These are phyloP conservation scores for Cephonodes hylas DNA, from an alignment of 2,888 invertebrate genomes.

Conservation along the genomic window DNA sequence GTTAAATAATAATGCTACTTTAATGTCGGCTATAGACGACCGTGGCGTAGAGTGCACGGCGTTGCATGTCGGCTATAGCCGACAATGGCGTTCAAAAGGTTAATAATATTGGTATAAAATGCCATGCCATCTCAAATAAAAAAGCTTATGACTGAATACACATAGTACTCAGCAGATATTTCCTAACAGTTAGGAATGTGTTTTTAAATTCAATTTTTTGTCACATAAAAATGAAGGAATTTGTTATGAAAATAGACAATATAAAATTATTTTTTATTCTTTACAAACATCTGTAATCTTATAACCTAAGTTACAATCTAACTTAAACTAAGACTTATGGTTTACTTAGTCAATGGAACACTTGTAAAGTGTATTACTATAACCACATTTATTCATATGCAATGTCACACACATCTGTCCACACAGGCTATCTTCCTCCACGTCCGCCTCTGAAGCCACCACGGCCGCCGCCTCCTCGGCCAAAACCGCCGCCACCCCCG, in stretches of 20 bases:
- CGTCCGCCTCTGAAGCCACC: constrained; percentile 31
- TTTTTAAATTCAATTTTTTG: too few species aligned
- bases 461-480: constrained; percentile 44
- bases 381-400: constrained; percentile 4
- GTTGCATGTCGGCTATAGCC: too few species aligned
- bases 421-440: constrained; percentile 21
- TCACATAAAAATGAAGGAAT: too few species aligned
- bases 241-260: not conserved
- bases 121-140: too few species aligned
- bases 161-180: too few species aligned
- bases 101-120: too few species aligned
- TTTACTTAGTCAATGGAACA: not conserved
- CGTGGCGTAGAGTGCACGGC: too few species aligned
- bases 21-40: too few species aligned
- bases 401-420: constrained; percentile 18
- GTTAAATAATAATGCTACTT: too few species aligned
- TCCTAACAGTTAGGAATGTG: too few species aligned
- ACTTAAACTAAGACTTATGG: not conserved
- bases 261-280: not conserved
- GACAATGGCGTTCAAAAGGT: too few species aligned
- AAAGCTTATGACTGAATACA: too few species aligned
- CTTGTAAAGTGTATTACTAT: not conserved
- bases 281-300: not conserved
- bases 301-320: not conserved
- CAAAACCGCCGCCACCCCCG: constrained; percentile 59